Evolutionary conservation across 2,113 vertebrate species (phyloP), one percentile per base, ranked within the genome.

Genomic region (Campylomormyrus numenius): DNA sequence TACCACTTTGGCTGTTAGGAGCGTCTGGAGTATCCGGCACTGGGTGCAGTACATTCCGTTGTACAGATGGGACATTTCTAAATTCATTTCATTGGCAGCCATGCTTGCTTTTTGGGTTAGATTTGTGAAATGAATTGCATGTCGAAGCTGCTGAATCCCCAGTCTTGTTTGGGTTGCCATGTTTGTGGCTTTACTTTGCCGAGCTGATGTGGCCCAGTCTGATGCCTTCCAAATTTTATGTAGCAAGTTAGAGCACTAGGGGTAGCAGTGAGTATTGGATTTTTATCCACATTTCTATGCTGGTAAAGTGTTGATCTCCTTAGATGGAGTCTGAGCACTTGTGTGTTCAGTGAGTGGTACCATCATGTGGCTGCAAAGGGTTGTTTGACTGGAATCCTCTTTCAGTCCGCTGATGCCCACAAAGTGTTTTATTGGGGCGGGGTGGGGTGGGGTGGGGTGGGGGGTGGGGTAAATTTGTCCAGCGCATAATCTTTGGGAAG

Each of bases 11-110:
- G 50, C 17, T 42, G 31, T 87, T 56, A 0, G 8, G 17, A 15
- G 24, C 13, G 9, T 52, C 46, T 52, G 50, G 48, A 87, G 49
- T 15, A 19, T 9, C 49, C 31, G 5, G 31, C 27, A 5, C 49
- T 0, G 24, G 6, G 50, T 15, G 31, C 31, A 24, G 91, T 83
- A 94, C 95, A 94, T 95, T 95, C 94, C 93, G 90, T 93, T 92
- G 87, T 91, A 89, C 92, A 77, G 91, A 89, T 87, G 35, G 84
- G 90, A 91, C 42, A 31, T 13, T 70, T 70, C 10, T 70, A 90
- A 90, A 88, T 87, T 83, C 39, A 21, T 66, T 24, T 0, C 62
- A 70, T 62, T 24, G 90, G 49, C 21, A n/a, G 11, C 11, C 85
- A 89, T 86, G 24, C 21, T 66, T 88, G 58, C 1, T 89, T 80